Evolutionary conservation across 2,888 invertebrate genomes (phyloP).

Genomic region (Epinotia demarniana): DNA sequence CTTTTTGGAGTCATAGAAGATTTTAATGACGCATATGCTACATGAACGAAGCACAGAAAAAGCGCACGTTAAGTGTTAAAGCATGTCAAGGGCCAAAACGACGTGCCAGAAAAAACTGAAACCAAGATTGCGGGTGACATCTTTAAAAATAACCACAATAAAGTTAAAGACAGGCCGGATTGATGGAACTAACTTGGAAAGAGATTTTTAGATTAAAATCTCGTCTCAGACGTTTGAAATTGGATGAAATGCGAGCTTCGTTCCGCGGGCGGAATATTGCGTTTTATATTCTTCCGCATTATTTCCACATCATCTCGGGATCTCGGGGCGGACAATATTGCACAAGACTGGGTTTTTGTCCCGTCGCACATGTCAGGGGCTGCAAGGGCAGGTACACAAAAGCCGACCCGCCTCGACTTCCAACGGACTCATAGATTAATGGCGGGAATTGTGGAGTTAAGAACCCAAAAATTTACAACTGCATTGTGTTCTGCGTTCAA

Average conservation of each 20-base stretch:
- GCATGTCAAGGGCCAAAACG: conserved; percentile 82
- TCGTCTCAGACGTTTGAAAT: conserved; percentile 54
- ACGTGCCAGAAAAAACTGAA: conserved; percentile 77
- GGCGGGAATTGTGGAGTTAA: conserved; percentile 82
- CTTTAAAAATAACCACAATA: conserved; percentile 72
- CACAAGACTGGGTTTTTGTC: conserved; percentile 78
- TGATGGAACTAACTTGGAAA: conserved; percentile 61
- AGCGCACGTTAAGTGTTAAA: conserved; percentile 82
- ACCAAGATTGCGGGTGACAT: conserved; percentile 79
- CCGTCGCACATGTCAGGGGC: conserved; percentile 77
- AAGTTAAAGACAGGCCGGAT: conserved; percentile 57
- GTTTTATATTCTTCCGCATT: conserved; percentile 70
- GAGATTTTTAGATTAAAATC: conserved; percentile 61
- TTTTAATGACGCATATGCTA: conserved; percentile 81
- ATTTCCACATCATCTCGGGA: conserved; percentile 74
- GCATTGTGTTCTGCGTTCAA: conserved; percentile 73
- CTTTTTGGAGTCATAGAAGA: conserved; percentile 81
- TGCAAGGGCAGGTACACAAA: conserved; percentile 79
- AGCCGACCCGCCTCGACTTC: conserved; percentile 77
- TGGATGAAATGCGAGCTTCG: conserved; percentile 57
- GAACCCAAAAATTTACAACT: conserved; percentile 84
- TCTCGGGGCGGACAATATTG: conserved; percentile 75
- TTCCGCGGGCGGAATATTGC: conserved; percentile 57
- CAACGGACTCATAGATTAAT: conserved; percentile 81
- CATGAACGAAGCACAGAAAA: conserved; percentile 79